phyloP scores from a whole-genome alignment of 1,140 invertebrate species.

The Cydia strobilella region DNA sequence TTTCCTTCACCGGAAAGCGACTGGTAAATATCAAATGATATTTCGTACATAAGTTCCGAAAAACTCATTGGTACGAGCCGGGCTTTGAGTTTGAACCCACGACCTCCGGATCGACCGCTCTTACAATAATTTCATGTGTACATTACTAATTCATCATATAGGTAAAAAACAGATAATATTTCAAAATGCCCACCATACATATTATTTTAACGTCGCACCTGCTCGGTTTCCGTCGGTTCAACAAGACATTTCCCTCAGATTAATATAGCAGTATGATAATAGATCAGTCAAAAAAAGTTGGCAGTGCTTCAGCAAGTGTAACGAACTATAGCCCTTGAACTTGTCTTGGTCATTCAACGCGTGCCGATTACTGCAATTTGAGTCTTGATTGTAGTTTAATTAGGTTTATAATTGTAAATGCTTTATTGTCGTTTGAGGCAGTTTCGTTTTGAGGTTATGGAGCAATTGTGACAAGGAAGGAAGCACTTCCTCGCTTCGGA shows the following conservation, averaged over 20 bases:
- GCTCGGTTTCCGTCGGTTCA: background rate
- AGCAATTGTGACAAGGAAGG: slow-evolving; percentile 18
- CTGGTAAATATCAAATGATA: too few relatives aligned
- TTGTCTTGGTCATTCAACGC: slow-evolving; percentile 4
- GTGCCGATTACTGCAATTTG: background rate
- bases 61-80: too few relatives aligned
- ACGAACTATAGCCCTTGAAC: slow-evolving; percentile 25
- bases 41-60: too few relatives aligned
- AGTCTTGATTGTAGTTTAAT: background rate
- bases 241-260: slow-evolving; percentile 23
- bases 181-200: background rate
- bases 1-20: too few relatives aligned
- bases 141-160: too few relatives aligned
- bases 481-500: slow-evolving; percentile 16
- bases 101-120: too few relatives aligned
- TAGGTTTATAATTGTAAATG: background rate
- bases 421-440: background rate
- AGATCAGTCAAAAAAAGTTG: slow-evolving; percentile 31
- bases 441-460: background rate
- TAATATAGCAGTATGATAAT: slow-evolving; percentile 29
- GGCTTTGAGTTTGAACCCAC: too few relatives aligned
- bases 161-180: background rate
- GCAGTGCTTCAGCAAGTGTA: slow-evolving; percentile 17
- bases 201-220: background rate
- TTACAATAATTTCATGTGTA: too few relatives aligned